Conservation (phyloP, 2,888 invertebrate genomes). For the Tenthredo scrophulariae region DNA sequence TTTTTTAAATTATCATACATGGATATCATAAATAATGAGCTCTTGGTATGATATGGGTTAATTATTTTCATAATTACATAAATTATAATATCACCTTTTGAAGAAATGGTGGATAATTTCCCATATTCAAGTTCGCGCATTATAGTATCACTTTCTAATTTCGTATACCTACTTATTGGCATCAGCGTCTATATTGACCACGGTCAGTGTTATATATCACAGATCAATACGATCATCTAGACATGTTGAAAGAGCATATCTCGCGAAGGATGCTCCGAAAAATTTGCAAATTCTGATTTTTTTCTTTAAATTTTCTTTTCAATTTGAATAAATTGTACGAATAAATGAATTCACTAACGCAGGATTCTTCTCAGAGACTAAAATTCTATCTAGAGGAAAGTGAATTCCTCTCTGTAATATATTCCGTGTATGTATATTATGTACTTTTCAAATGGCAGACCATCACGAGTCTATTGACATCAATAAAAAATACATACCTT, state of each 20-base stretch:
- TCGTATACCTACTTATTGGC: constrained; percentile 15
- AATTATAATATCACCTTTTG: background rate
- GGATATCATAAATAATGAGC: background rate
- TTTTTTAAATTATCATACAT: background rate
- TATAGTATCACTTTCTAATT: constrained; percentile 44
- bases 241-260: background rate
- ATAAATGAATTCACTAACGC: background rate
- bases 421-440: background rate
- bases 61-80: constrained; percentile 26
- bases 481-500: background rate
- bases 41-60: background rate
- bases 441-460: background rate
- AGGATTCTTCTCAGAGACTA: background rate
- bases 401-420: background rate
- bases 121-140: constrained; percentile 25
- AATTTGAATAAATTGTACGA: background rate
- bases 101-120: background rate
- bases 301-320: background rate
- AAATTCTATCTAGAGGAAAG: background rate
- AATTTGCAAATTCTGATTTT: background rate
- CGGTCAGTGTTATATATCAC: constrained; percentile 32
- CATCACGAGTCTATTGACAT: background rate
- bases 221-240: background rate
- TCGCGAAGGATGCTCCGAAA: background rate
- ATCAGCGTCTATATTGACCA: constrained; percentile 28